Conservation (phyloP, 2,113 vertebrate genomes). For the Myiozetetes cayanensis region DNA sequence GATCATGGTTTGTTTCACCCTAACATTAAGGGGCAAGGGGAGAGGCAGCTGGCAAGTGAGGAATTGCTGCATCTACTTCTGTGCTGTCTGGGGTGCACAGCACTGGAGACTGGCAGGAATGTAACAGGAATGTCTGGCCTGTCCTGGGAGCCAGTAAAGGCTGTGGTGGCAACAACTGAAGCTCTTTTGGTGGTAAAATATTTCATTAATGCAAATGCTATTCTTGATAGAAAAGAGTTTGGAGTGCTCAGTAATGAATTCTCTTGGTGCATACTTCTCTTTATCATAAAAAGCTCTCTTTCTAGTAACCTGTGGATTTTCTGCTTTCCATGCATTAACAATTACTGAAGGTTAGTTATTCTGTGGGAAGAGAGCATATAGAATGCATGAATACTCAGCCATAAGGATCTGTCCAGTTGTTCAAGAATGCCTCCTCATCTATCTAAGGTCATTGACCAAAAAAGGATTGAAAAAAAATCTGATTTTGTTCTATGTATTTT, state of each 20-base stretch:
- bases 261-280: background rate
- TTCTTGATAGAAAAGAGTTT: background rate
- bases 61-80: background rate
- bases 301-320: background rate
- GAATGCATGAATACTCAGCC: background rate
- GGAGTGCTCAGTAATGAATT: background rate
- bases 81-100: background rate
- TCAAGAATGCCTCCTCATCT: background rate
- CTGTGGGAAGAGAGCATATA: background rate
- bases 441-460: background rate
- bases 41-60: background rate
- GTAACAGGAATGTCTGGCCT: background rate
- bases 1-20: background rate
- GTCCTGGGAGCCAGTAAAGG: background rate
- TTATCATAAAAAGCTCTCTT: background rate
- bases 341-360: background rate
- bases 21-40: background rate
- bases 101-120: fast-evolving
- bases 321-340: background rate
- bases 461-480: background rate
- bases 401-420: background rate
- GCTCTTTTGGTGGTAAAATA: background rate
- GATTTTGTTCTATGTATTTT: background rate
- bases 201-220: background rate
- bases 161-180: background rate